Evolutionary conservation across 2,113 vertebrate species (phyloP).

Genomic region (Anguilla japonica): DNA sequence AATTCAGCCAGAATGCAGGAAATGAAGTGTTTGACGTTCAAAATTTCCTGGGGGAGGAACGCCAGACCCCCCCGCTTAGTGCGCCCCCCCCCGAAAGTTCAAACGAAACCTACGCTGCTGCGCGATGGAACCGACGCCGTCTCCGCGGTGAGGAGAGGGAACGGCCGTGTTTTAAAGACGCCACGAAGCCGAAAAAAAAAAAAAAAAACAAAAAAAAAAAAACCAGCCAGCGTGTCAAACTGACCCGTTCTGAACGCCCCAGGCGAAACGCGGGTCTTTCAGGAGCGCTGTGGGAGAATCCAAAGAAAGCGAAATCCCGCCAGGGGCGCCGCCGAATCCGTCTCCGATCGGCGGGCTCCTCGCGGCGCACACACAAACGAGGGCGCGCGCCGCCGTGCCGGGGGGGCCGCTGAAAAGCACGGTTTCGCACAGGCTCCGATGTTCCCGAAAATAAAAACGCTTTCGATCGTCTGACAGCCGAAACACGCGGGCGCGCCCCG

Average conservation of each 20-base stretch:
- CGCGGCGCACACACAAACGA: background rate
- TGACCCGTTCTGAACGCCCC: background rate
- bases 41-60: too few relatives aligned
- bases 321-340: background rate
- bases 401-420: background rate
- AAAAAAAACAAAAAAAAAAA: background rate
- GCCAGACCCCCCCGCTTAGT: too few relatives aligned
- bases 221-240: background rate
- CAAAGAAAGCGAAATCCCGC: background rate
- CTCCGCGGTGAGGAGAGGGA: background rate
- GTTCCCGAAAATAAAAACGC: background rate
- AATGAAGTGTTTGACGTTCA: too few relatives aligned
- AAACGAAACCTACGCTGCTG: too few relatives aligned
- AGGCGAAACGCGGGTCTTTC: background rate
- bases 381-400: background rate
- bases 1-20: too few relatives aligned
- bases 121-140: background rate
- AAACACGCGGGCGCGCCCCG: background rate
- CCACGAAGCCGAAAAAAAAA: background rate
- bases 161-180: background rate
- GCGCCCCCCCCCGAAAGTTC: too few relatives aligned
- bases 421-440: background rate
- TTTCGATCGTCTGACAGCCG: background rate
- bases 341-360: background rate
- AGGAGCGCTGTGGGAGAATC: background rate